phyloP scores from a whole-genome alignment of 2,888 invertebrate genomes.

The Caradrina kadenii region DNA sequence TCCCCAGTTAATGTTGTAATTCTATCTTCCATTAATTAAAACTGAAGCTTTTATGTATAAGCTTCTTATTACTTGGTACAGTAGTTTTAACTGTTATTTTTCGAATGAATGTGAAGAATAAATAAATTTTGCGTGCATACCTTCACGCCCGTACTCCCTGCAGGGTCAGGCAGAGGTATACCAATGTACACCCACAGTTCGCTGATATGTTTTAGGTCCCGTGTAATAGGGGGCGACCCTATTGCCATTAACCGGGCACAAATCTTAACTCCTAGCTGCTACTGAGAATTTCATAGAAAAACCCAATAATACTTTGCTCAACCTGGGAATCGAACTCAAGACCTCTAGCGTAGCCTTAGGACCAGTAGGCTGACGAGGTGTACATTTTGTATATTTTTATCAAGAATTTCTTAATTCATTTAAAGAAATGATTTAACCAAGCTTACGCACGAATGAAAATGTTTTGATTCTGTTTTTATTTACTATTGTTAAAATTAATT shows the following conservation, averaged over 20 bases:
- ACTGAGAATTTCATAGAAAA: no score
- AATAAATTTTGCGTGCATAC: not conserved
- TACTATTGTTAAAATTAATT: slow-evolving; percentile 50
- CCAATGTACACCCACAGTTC: no score
- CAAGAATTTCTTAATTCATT: slow-evolving; percentile 2
- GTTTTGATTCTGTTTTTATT: slow-evolving; percentile 27
- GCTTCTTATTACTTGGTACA: not conserved
- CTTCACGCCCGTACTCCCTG: no score
- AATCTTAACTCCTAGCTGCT: no score
- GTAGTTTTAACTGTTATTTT: not conserved
- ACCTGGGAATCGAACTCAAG: no score
- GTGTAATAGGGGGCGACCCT: no score
- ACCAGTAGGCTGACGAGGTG: no score
- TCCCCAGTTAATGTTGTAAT: slow-evolving; percentile 12
- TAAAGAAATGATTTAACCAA: slow-evolving; percentile 4
- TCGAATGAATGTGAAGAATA: not conserved
- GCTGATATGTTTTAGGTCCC: no score
- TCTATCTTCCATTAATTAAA: slow-evolving; percentile 21
- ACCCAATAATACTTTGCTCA: no score
- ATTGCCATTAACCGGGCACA: no score
- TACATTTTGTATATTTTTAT: not conserved
- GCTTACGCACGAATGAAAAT: not conserved
- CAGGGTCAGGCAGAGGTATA: no score
- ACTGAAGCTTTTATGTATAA: not conserved
- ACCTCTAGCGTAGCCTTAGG: no score